Evolutionary conservation across 2,797 vertebrate species (phyloP), one percentile per base, ranked within the genome.

Genomic region (Myotis planiceps): DNA sequence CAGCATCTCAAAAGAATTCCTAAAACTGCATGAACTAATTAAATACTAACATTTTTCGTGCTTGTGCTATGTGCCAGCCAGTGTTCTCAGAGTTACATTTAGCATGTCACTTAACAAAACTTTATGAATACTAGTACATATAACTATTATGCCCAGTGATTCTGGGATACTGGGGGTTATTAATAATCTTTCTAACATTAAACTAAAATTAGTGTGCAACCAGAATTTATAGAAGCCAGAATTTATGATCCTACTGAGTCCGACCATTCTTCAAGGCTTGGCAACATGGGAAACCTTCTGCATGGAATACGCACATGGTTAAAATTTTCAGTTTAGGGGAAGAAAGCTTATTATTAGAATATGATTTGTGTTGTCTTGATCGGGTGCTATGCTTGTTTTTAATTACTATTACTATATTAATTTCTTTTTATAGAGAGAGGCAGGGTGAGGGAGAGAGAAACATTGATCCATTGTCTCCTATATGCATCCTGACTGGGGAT

Each of bases 181-280:
- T 92, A 71, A 34, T 75, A 93, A 86, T 87, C n/a, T 47, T 63
- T 93, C 60, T 58, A 71, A 88, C 47, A 90, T 29, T 95, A 79
- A 96, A 80, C 72, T 79, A 88, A 93, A 95, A 79, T 81, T 88
- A 88, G 19, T n/a, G 0, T 93, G 68, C 71, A 80, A 88, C 51
- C 72, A 86, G 39, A 85, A 90, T 83, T 88, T 78, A 65, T 6
- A 58, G 71, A 92, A 80, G 21, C 21, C 10, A 34, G 88, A 78
- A 78, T 90, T 63, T 68, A 75, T 9, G 39, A 75, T 71, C 75
- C 53, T 65, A 19, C 19, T 34, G 79, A 69, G 39, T 9, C 39
- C 55, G 47, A 37, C 13, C 1, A 55, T 42, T 79, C 3, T 51
- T 88, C 13, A n/a, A 79, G 18, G 29, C 2, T 63, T 53, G 42